A percentile compares a stretch with the other conserved stretches of the same genome.
Conservation (phyloP, 2,888 invertebrate genomes). For the Pyrgus malvae region DNA sequence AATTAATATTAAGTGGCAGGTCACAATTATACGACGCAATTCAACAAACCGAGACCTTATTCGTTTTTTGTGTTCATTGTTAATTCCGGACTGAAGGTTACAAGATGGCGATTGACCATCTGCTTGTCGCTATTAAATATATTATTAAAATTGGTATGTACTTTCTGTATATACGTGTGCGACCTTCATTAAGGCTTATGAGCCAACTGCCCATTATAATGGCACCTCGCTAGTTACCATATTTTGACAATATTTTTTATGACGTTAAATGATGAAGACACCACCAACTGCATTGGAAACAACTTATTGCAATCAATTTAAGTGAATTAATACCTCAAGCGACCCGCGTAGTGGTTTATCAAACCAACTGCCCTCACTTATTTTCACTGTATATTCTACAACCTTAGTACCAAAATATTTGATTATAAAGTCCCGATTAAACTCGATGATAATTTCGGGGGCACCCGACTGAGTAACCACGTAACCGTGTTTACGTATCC, state of each 20-base stretch:
- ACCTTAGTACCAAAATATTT: too few species aligned
- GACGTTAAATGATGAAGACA: background rate
- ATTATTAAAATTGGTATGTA: conserved; percentile 7
- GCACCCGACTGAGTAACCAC: too few species aligned
- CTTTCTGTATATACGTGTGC: background rate
- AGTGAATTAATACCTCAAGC: background rate
- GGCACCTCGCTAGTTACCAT: background rate
- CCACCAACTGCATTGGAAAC: background rate
- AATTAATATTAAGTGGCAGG: conserved; percentile 14
- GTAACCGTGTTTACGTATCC: too few species aligned
- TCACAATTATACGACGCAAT: conserved; percentile 21
- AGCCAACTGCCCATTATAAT: background rate
- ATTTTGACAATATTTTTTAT: conserved; percentile 7
- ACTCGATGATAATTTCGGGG: too few species aligned
- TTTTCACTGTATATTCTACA: too few species aligned
- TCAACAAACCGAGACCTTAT: conserved; percentile 17
- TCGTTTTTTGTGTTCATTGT: conserved; percentile 23
- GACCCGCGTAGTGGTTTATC: too few species aligned
- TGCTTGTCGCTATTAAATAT: conserved; percentile 17
- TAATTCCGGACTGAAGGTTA: conserved; percentile 18
- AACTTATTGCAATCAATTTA: background rate
- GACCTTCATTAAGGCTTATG: conserved; percentile 8
- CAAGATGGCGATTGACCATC: conserved; percentile 23
- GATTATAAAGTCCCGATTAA: too few species aligned
- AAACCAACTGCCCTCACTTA: too few species aligned